These are phyloP conservation scores for Ptycholaimellus sp. DNA, from an alignment of 2,888 invertebrate species.

Conservation along the genomic window DNA sequence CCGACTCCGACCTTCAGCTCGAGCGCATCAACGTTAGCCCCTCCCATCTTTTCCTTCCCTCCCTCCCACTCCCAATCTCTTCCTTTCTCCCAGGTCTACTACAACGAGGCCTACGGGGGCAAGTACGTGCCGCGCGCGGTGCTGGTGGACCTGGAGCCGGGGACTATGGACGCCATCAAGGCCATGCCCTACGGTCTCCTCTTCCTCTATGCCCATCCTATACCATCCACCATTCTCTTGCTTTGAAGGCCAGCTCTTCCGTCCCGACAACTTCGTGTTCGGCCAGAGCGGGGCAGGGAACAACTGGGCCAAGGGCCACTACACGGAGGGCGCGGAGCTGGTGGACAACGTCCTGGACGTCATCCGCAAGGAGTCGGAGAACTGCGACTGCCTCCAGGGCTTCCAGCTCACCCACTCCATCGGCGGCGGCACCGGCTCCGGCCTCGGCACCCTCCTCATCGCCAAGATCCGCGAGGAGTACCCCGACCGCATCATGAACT, in stretches of 20 bases:
- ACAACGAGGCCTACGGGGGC: conserved; percentile 59
- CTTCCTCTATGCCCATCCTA: conserved; percentile 74
- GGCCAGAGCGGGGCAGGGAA: conserved; percentile 56
- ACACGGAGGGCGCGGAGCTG: conserved; percentile 53
- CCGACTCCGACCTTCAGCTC: conserved; percentile 53
- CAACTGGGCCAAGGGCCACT: conserved; percentile 71
- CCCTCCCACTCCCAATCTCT: too few relatives aligned
- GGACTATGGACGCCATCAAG: conserved; percentile 39
- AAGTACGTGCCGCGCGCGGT: conserved; percentile 83
- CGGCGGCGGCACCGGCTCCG: conserved; percentile 60
- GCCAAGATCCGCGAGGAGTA: conserved; percentile 88
- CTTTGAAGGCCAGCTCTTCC: too few relatives aligned
- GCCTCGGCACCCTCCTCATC: conserved; percentile 63
- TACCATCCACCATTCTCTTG: too few relatives aligned
- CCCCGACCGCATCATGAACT: conserved; percentile 90
- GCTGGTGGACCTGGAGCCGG: conserved; percentile 78
- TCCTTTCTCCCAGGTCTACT: too few relatives aligned
- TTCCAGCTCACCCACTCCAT: conserved; percentile 63
- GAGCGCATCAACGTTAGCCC: conserved; percentile 53
- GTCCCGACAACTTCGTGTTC: conserved; percentile 66
- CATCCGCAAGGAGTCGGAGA: conserved; percentile 37
- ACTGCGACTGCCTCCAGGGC: conserved; percentile 31
- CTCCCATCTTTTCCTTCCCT: too few relatives aligned
- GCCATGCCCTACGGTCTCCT: conserved; percentile 64
- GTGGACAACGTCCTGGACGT: conserved; percentile 37